phyloP scores from a whole-genome alignment of 2,797 vertebrate genomes.

The Bradypus variegatus region DNA sequence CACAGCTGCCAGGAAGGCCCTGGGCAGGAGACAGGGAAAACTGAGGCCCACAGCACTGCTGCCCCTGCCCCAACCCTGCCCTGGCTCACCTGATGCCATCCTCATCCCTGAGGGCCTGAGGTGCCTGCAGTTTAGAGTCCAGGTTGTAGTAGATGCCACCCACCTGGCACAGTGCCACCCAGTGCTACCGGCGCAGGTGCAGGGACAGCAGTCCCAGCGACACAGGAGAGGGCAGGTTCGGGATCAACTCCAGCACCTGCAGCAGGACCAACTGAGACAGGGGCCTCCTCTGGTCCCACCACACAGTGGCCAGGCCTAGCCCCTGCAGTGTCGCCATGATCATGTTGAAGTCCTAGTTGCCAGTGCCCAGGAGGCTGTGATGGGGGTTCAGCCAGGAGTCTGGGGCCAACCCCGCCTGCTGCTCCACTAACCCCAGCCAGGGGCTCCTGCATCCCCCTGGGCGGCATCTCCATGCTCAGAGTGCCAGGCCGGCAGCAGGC shows the following conservation, averaged over 20 bases:
- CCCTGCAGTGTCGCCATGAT: constrained; percentile 91
- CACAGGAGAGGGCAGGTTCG: too few species aligned
- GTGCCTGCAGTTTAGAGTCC: too few species aligned
- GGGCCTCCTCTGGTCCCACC: constrained; percentile 80
- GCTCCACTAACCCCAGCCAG: constrained; percentile 36
- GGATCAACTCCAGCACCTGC: too few species aligned
- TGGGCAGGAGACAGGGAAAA: fast-evolving
- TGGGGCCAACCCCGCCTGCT: constrained; percentile 80
- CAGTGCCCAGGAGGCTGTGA: constrained; percentile 87
- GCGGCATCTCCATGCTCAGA: constrained; percentile 13
- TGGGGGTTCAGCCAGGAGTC: constrained; percentile 89
- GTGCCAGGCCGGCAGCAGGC: neutral
- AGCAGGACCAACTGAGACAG: constrained; percentile 18
- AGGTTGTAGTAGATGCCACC: too few species aligned
- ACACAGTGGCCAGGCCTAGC: constrained; percentile 83
- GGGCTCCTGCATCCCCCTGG: constrained; percentile 51
- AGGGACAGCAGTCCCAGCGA: too few species aligned
- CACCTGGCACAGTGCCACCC: too few species aligned
- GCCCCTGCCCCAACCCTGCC: neutral
- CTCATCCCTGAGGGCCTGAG: constrained; percentile 72
- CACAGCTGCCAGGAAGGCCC: too few species aligned
- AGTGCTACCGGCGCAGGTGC: too few species aligned
- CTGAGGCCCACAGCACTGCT: neutral
- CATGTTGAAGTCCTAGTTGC: constrained; percentile 94
- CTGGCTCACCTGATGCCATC: constrained; percentile 64